phyloP scores from a whole-genome alignment of 2,113 vertebrate genomes.

The Ovis canadensis region DNA sequence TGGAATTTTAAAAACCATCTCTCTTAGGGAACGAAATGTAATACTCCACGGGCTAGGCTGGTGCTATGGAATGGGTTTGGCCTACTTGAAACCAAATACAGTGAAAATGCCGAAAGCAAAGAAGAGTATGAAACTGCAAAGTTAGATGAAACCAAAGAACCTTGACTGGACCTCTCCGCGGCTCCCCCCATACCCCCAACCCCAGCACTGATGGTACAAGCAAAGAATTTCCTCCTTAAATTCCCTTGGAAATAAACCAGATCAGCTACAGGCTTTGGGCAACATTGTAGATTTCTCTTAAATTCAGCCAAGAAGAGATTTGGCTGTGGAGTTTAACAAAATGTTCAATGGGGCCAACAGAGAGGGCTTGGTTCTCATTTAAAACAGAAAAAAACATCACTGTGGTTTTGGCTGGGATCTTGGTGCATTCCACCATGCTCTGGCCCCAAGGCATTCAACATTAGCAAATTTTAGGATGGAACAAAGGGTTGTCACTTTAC shows the following conservation, averaged over 20 bases:
- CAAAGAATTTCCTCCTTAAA: not conserved
- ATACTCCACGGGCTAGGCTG: not conserved
- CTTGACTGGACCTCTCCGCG: rapidly evolving
- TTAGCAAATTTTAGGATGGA: constrained; percentile 31
- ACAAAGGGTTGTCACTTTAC: not conserved
- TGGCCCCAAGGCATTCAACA: not conserved
- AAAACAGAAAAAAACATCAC: not conserved
- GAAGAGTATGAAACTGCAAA: not conserved
- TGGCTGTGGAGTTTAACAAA: not conserved
- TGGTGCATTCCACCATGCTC: not conserved
- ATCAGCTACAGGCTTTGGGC: not conserved
- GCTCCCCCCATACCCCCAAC: not conserved
- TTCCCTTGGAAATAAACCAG: not conserved
- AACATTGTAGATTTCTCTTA: not conserved
- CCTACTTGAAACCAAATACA: not conserved
- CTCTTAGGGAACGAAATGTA: not conserved
- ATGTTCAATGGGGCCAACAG: not conserved
- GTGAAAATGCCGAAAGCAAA: not conserved
- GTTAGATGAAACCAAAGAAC: not conserved
- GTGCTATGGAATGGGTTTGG: not conserved
- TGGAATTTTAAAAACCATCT: not conserved
- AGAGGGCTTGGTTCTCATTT: not conserved
- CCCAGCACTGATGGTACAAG: not conserved
- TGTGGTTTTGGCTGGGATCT: constrained; percentile 41
- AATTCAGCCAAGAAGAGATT: not conserved